Conservation (phyloP, 2,113 vertebrate species). For the Vicugna pacos region DNA sequence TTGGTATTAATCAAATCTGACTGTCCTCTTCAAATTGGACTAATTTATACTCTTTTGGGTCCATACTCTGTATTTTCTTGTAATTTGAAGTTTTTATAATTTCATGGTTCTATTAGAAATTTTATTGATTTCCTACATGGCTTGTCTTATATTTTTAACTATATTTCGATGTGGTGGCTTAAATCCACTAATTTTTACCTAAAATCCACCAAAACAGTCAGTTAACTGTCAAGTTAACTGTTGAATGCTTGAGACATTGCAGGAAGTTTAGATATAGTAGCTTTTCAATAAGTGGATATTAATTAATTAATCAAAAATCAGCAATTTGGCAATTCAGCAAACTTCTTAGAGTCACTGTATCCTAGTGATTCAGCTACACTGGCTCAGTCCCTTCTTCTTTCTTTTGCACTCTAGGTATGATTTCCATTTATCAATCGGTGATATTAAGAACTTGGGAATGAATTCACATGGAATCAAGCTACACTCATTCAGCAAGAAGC, state of each 20-base stretch:
- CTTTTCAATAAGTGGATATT: background rate
- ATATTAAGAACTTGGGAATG: background rate
- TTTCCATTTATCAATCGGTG: background rate
- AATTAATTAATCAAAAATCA: background rate
- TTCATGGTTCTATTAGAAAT: background rate
- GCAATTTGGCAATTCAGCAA: background rate
- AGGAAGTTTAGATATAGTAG: background rate
- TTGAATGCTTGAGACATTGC: background rate
- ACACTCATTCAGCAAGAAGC: background rate
- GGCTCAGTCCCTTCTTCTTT: background rate
- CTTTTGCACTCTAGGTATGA: background rate
- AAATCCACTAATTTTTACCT: background rate
- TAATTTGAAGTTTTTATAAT: background rate
- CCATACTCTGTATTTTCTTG: background rate
- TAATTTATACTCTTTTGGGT: background rate
- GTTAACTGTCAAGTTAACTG: background rate
- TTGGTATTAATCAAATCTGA: background rate
- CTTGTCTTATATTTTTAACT: background rate
- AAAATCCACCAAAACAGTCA: background rate
- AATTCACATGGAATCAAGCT: background rate
- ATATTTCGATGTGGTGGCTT: background rate
- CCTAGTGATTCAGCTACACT: background rate
- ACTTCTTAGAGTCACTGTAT: background rate
- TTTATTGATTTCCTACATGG: background rate
- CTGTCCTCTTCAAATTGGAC: background rate